These are phyloP conservation scores for Tenthredo distinguenda DNA, from an alignment of 2,888 invertebrate genomes.

Conservation along the genomic window DNA sequence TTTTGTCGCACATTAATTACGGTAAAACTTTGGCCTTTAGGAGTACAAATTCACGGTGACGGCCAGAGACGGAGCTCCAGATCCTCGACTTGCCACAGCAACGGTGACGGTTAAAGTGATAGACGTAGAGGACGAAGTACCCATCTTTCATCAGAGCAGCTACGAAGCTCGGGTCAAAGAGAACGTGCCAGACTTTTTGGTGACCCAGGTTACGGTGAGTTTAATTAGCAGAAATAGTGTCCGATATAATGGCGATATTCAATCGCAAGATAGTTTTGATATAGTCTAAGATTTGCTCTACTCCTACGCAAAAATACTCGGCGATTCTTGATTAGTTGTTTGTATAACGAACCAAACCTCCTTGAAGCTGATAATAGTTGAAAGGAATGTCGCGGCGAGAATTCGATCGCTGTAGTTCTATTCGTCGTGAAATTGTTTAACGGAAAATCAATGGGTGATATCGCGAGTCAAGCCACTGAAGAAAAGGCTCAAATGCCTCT, in stretches of 20 bases:
- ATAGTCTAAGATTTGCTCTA: background rate
- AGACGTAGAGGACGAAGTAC: constrained; percentile 91
- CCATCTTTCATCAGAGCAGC: constrained; percentile 86
- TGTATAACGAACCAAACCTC: background rate
- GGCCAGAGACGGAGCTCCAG: constrained; percentile 92
- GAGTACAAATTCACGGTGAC: constrained; percentile 92
- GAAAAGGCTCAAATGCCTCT: background rate
- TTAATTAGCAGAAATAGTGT: background rate
- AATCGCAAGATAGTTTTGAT: background rate
- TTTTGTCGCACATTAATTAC: constrained; percentile 30
- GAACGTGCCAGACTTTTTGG: constrained; percentile 88
- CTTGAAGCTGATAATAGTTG: background rate
- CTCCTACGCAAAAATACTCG: too few relatives aligned
- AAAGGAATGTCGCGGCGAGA: constrained; percentile 5
- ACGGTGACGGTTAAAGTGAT: constrained; percentile 90
- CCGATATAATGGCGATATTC: background rate
- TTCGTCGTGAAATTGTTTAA: background rate
- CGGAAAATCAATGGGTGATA: background rate
- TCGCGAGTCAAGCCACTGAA: background rate
- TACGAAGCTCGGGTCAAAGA: constrained; percentile 92
- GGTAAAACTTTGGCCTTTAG: constrained; percentile 75
- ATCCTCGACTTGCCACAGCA: constrained; percentile 92
- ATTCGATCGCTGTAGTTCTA: background rate
- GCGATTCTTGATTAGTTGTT: background rate
- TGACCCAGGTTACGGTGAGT: constrained; percentile 88